A percentile compares a stretch with the other conserved stretches of the same genome.
phyloP scores from a whole-genome alignment of 2,888 invertebrate species.

The Colletes collaris region DNA sequence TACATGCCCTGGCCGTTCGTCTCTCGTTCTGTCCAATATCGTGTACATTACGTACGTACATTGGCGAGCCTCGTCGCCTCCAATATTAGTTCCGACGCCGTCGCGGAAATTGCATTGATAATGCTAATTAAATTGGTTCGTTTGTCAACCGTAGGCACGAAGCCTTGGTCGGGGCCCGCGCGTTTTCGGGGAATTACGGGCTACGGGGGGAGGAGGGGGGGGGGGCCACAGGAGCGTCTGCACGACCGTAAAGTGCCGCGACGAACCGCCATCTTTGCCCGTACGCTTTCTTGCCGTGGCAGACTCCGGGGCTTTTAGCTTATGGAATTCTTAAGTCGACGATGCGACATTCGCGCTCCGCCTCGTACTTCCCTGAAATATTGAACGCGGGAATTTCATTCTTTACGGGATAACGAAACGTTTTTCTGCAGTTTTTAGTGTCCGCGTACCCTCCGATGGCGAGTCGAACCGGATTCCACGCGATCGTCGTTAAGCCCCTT shows the following conservation, averaged over 20 bases:
- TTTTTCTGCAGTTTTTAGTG: background rate
- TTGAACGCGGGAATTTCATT: slow-evolving; percentile 13
- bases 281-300: background rate
- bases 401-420: background rate
- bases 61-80: slow-evolving; percentile 66
- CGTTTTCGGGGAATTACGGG: slow-evolving; percentile 22
- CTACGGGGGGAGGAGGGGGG: background rate
- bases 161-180: slow-evolving; percentile 25
- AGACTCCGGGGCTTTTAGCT: slow-evolving; percentile 28
- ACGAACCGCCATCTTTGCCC: background rate
- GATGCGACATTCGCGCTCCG: background rate
- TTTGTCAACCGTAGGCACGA: slow-evolving; percentile 59
- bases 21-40: slow-evolving; percentile 69
- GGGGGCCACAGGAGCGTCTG: background rate
- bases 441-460: background rate
- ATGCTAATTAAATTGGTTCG: slow-evolving; percentile 76
- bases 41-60: slow-evolving; percentile 67
- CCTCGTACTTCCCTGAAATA: background rate
- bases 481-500: too few relatives aligned
- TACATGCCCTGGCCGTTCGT: slow-evolving; percentile 66
- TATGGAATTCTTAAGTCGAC: slow-evolving; percentile 45
- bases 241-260: slow-evolving; percentile 13
- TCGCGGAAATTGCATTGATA: slow-evolving; percentile 75
- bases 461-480: background rate
- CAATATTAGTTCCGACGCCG: slow-evolving; percentile 75